Conservation (phyloP, 1,140 invertebrate genomes). For the Solenopsis invicta region DNA sequence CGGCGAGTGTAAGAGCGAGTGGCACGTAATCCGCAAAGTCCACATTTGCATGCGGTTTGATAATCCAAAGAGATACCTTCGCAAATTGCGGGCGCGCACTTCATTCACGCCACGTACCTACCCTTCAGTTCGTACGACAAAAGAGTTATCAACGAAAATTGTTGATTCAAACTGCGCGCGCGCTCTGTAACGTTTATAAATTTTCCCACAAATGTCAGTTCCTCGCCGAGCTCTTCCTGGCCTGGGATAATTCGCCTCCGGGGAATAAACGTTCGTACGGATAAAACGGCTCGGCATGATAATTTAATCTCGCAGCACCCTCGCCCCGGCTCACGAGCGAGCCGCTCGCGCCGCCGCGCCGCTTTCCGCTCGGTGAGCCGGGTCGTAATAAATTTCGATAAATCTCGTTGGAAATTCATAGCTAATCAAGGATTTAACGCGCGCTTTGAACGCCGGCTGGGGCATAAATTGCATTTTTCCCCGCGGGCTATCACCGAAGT, state of each 20-base stretch:
- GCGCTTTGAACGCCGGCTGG: slow-evolving; percentile 47
- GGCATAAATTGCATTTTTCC: slow-evolving; percentile 48
- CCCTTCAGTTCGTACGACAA: slow-evolving; percentile 15
- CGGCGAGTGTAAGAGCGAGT: not conserved
- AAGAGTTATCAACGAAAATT: slow-evolving; percentile 35
- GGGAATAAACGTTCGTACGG: slow-evolving; percentile 28
- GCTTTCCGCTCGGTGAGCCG: slow-evolving; percentile 36
- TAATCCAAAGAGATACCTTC: not conserved
- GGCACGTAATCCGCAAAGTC: slow-evolving; percentile 7
- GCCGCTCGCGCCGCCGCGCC: not conserved
- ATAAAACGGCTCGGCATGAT: slow-evolving; percentile 39
- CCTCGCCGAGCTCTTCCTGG: not conserved
- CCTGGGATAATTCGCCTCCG: not conserved
- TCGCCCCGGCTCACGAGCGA: slow-evolving; percentile 36
- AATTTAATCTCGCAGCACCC: slow-evolving; percentile 37
- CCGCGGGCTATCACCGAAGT: slow-evolving; percentile 32
- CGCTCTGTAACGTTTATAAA: not conserved
- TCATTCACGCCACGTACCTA: not conserved
- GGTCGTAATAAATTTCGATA: slow-evolving; percentile 58
- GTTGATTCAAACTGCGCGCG: not conserved
- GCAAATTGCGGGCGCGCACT: not conserved
- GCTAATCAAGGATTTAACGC: slow-evolving; percentile 59
- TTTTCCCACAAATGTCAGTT: slow-evolving; percentile 8
- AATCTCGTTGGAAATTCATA: slow-evolving; percentile 59
- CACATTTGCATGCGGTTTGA: not conserved